Evolutionary conservation across 2,113 vertebrate genomes (phyloP).

Genomic region (Stercorarius parasiticus): DNA sequence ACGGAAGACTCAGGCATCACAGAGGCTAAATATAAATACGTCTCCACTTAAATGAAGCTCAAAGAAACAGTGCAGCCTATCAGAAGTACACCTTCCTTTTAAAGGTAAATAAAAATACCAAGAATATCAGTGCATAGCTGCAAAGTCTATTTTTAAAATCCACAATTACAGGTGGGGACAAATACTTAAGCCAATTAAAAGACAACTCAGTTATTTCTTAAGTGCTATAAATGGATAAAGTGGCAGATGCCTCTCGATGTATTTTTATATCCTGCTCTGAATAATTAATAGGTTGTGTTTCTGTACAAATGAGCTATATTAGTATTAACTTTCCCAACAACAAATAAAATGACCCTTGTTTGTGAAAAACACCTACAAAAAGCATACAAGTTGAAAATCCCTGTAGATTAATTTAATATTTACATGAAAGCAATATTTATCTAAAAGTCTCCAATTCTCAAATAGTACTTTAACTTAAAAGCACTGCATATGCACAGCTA

Average conservation of each 20-base stretch:
- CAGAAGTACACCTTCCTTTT: not conserved
- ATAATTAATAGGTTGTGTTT: not conserved
- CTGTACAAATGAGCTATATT: not conserved
- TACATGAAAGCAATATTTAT: not conserved
- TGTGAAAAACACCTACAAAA: not conserved
- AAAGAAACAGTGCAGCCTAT: not conserved
- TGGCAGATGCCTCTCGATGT: not conserved
- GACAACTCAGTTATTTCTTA: not conserved
- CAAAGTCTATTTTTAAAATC: not conserved
- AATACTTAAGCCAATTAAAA: not conserved
- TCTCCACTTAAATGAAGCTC: not conserved
- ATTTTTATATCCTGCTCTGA: not conserved
- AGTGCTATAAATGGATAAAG: not conserved
- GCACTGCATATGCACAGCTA: not conserved
- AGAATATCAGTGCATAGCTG: not conserved
- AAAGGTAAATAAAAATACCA: not conserved
- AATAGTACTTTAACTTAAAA: not conserved
- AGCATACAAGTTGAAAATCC: not conserved
- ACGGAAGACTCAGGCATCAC: not conserved
- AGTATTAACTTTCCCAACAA: not conserved
- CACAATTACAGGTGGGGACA: not conserved
- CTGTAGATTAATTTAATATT: not conserved
- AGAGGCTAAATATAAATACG: fast-evolving
- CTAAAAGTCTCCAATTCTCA: not conserved
- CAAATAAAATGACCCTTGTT: not conserved